Evolutionary conservation across 64 coral and sea anemone species (phyloP).

Genomic region (Acropora yongei): DNA sequence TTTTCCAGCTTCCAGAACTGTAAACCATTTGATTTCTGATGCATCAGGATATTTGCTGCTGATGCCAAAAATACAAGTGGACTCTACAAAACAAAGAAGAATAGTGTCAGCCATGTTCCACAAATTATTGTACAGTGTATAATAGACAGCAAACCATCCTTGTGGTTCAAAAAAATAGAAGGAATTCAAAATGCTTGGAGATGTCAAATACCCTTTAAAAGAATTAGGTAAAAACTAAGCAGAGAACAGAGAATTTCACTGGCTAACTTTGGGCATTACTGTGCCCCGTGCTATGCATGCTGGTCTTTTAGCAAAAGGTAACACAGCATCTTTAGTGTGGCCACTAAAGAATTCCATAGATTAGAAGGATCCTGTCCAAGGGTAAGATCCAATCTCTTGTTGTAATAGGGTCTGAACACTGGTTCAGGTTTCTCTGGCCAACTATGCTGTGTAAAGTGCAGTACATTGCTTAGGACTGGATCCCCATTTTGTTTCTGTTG

Average conservation of each 20-base stretch:
- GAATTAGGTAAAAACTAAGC: no score
- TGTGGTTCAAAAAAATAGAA: no score
- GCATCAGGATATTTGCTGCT: slow-evolving; percentile 65
- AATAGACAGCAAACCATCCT: no score
- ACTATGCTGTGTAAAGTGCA: slow-evolving; percentile 39
- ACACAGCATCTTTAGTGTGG: not conserved
- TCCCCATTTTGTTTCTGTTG: slow-evolving; percentile 49
- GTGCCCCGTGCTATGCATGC: slow-evolving; percentile 27
- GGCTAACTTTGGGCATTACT: slow-evolving; percentile 2
- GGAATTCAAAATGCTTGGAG: no score
- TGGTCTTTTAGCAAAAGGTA: slow-evolving; percentile 11
- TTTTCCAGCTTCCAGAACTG: slow-evolving; percentile 76
- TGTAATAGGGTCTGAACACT: slow-evolving; percentile 27
- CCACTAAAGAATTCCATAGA: slow-evolving; percentile 41
- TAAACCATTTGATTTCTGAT: slow-evolving; percentile 48
- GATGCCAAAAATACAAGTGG: slow-evolving; percentile 58
- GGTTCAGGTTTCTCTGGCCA: slow-evolving; percentile 35
- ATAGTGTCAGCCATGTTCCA: not conserved
- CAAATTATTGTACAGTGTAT: no score
- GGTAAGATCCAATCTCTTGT: slow-evolving; percentile 42
- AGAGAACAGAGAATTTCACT: no score
- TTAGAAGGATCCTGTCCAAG: slow-evolving; percentile 5
- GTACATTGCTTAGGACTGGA: slow-evolving; percentile 44
- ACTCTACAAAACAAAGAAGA: slow-evolving; percentile 20
- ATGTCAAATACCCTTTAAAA: no score